Percentiles rank a stretch among this genome's conserved stretches.
phyloP scores from a whole-genome alignment of 1,140 invertebrate genomes.

The Lepidostoma basale region DNA sequence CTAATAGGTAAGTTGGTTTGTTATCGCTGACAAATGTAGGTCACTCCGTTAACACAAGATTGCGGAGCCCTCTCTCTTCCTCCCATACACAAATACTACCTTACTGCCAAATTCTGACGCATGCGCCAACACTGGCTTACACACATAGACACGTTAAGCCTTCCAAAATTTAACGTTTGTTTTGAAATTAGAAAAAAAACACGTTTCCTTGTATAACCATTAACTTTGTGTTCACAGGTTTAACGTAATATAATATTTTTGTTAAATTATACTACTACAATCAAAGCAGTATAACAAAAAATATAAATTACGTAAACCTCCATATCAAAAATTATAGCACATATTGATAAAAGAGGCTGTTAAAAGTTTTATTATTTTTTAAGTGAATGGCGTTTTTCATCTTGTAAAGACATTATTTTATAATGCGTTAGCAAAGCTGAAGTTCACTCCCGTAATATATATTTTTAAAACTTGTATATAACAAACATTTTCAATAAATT shows the following conservation, averaged over 20 bases:
- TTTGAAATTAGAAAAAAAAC: no score
- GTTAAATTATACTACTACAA: neutral
- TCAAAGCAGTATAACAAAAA: neutral
- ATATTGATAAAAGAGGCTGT: neutral
- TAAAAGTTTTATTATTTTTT: no score
- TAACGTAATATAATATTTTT: neutral
- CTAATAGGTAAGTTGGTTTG: no score
- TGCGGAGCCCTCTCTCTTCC: neutral
- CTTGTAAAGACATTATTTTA: no score
- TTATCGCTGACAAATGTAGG: slow-evolving; percentile 11
- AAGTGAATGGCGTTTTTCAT: no score
- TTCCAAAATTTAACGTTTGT: no score
- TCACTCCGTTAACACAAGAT: slow-evolving; percentile 25
- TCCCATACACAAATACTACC: neutral
- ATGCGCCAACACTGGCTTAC: slow-evolving; percentile 1
- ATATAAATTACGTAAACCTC: neutral
- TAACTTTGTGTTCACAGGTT: neutral
- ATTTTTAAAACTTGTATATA: no score
- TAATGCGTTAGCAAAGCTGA: no score
- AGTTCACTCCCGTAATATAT: no score
- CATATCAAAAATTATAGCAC: neutral
- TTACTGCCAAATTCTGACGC: slow-evolving; percentile 19
- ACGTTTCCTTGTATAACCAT: neutral
- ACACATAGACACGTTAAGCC: neutral
- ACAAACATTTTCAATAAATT: no score